These are phyloP conservation scores for Parauchenoglanis punctatus DNA, from an alignment of 2,797 vertebrate species.

Conservation along the genomic window DNA sequence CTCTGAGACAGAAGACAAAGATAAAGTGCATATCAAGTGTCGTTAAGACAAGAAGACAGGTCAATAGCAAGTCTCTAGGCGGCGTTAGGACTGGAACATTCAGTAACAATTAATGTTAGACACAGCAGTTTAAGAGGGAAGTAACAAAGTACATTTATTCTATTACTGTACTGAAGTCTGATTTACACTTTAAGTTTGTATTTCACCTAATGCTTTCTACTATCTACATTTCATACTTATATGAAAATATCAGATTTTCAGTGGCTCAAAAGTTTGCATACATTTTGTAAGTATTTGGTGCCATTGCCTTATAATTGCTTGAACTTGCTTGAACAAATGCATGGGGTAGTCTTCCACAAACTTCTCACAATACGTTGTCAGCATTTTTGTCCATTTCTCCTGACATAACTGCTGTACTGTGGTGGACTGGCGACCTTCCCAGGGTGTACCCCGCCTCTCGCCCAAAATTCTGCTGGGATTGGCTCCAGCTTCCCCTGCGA, in stretches of 20 bases:
- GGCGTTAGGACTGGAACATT: background rate
- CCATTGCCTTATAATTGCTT: background rate
- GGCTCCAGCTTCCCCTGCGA: too few relatives aligned
- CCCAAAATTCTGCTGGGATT: too few relatives aligned
- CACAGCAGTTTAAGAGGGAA: background rate
- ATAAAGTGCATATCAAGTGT: background rate
- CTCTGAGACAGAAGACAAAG: background rate
- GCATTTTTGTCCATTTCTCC: background rate
- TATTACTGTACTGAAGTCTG: background rate
- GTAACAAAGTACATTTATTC: background rate
- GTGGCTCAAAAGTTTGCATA: background rate
- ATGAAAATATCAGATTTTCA: background rate
- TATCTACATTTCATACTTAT: background rate
- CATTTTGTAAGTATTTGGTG: background rate
- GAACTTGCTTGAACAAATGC: background rate
- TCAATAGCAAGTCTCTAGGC: background rate
- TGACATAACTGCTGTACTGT: background rate
- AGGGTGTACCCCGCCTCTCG: too few relatives aligned
- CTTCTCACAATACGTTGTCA: background rate
- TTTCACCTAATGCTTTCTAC: background rate
- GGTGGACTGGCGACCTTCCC: too few relatives aligned
- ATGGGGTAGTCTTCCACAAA: background rate
- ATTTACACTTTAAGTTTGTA: background rate
- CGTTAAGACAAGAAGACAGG: background rate
- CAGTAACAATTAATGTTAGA: background rate